Evolutionary conservation across 2,888 invertebrate species (phyloP).

Genomic region (Gisinianus flammeolus): DNA sequence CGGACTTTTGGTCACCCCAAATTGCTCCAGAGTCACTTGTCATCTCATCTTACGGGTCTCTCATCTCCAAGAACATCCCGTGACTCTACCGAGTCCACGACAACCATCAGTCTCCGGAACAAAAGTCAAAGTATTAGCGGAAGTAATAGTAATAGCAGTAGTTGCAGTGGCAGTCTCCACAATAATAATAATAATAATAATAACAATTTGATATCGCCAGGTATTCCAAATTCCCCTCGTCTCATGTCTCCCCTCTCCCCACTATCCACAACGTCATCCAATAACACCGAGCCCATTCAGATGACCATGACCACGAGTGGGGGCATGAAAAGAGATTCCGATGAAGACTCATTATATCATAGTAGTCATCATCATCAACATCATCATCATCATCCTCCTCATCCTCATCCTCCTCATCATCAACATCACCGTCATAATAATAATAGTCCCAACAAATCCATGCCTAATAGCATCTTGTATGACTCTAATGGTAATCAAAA

Average conservation of each 20-base stretch:
- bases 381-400: constrained; percentile 1
- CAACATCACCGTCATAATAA: neutral
- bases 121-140: neutral
- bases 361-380: neutral
- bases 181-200: constrained; percentile 14
- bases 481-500: constrained; percentile 25
- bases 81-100: constrained; percentile 4
- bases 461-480: neutral
- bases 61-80: constrained; percentile 22
- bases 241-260: constrained; percentile 43
- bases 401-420: too few species aligned
- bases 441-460: neutral
- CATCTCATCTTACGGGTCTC: constrained; percentile 49
- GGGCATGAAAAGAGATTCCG: constrained; percentile 27
- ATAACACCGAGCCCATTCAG: neutral
- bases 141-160: constrained; percentile 4
- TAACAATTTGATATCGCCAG: constrained; percentile 28
- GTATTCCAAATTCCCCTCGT: constrained; percentile 33
- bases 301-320: neutral
- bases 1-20: constrained; percentile 52
- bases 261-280: constrained; percentile 37
- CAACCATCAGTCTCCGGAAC: neutral
- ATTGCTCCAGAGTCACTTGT: constrained; percentile 54
- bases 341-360: constrained; percentile 28
- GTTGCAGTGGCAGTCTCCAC: neutral